phyloP scores from a whole-genome alignment of 2,888 invertebrate genomes.

The Bhutanitis thaidina region DNA sequence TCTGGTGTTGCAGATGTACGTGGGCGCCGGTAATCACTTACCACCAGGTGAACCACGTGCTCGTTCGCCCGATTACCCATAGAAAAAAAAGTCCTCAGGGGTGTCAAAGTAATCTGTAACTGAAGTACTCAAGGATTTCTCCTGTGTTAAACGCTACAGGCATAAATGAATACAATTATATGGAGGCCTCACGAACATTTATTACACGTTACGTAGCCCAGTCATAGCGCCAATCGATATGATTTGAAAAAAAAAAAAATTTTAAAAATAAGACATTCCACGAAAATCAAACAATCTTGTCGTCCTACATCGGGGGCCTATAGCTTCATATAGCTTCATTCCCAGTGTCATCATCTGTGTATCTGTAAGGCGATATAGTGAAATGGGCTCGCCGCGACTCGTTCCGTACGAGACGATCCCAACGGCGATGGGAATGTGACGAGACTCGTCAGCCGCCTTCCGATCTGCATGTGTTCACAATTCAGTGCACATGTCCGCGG shows the following conservation, averaged over 20 bases:
- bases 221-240: too few relatives aligned
- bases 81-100: too few relatives aligned
- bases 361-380: slow-evolving; percentile 19
- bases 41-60: too few relatives aligned
- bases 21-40: too few relatives aligned
- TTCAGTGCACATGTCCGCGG: background rate
- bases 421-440: slow-evolving; percentile 2
- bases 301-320: background rate
- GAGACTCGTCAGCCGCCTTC: background rate
- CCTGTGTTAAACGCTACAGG: too few relatives aligned
- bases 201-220: too few relatives aligned
- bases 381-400: slow-evolving; percentile 23
- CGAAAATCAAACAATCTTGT: background rate
- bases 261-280: background rate
- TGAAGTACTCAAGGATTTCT: too few relatives aligned
- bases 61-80: too few relatives aligned
- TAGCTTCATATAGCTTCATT: slow-evolving; percentile 20
- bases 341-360: slow-evolving; percentile 24
- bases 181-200: too few relatives aligned
- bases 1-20: too few relatives aligned
- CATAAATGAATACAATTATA: too few relatives aligned
- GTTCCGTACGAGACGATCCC: slow-evolving; percentile 8
- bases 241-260: background rate
- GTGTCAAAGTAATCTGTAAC: too few relatives aligned
- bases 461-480: slow-evolving; percentile 8